Conservation (phyloP, 2,888 invertebrate species). For the Watsonalla binaria region DNA sequence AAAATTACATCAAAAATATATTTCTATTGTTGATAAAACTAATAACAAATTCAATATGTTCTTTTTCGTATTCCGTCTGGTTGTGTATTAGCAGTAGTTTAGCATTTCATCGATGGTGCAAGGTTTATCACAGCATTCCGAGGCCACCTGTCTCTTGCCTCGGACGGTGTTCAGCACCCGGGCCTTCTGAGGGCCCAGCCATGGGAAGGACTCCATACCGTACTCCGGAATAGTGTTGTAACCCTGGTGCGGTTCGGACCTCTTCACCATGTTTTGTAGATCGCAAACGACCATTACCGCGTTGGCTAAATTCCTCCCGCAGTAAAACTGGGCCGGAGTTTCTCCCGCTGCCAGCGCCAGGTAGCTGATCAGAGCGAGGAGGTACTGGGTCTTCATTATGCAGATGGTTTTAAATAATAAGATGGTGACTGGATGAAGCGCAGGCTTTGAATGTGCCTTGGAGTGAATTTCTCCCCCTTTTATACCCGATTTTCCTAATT, state of each 20-base stretch:
- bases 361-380: not conserved
- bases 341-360: not conserved
- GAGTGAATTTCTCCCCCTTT: not conserved
- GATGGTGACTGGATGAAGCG: not conserved
- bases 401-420: not conserved
- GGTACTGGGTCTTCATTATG: not conserved
- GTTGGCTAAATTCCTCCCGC: not conserved
- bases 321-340: not conserved
- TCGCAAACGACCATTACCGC: not conserved
- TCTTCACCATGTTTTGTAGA: not conserved
- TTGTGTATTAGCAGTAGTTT: not conserved
- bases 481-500: not conserved
- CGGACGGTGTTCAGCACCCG: not conserved
- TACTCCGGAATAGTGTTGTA: not conserved
- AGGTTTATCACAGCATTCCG: not conserved
- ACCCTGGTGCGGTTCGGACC: not conserved
- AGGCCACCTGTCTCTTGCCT: not conserved
- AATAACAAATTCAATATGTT: too few species aligned
- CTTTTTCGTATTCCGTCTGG: not conserved
- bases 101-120: not conserved
- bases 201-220: not conserved
- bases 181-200: not conserved
- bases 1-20: too few species aligned
- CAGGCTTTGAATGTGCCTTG: not conserved
- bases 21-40: too few species aligned